Percentiles rank a stretch among this genome's conserved stretches.
Evolutionary conservation across 2,797 vertebrate species (phyloP).

Genomic region (Syndactyla subalaris): DNA sequence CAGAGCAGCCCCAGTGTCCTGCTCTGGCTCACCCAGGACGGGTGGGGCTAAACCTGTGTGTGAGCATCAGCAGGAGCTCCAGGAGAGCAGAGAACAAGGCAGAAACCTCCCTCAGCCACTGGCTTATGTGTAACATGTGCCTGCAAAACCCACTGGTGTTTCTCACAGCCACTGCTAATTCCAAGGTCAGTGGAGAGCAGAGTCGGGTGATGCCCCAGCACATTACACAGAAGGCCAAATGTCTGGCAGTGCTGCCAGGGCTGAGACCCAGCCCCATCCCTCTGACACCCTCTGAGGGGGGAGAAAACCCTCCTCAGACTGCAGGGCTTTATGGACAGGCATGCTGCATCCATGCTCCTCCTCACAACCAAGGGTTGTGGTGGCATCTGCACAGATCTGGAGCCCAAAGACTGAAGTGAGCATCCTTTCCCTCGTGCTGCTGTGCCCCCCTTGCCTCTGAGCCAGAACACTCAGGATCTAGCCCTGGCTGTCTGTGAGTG

Average conservation of each 20-base stretch:
- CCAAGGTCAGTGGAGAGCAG: neutral
- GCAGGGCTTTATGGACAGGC: neutral
- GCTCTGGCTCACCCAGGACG: neutral
- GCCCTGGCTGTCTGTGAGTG: neutral
- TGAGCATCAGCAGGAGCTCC: neutral
- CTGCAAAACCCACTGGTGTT: neutral
- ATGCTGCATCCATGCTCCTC: neutral
- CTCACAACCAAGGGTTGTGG: neutral
- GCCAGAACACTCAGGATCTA: neutral
- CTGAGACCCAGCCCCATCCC: neutral
- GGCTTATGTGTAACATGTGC: accelerated
- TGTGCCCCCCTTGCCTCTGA: neutral
- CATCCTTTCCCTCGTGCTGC: neutral
- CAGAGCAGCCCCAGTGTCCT: neutral
- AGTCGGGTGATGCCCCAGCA: neutral
- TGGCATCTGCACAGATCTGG: neutral
- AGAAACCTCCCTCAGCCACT: neutral
- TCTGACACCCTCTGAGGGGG: neutral
- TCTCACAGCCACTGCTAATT: neutral
- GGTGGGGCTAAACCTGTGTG: neutral
- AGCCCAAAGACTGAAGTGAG: neutral
- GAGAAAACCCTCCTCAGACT: neutral
- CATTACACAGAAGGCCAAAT: neutral
- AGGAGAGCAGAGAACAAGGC: neutral
- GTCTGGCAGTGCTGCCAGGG: accelerated